These are phyloP conservation scores for Tipula lateralis DNA, from an alignment of 2,888 invertebrate species.

Conservation along the genomic window DNA sequence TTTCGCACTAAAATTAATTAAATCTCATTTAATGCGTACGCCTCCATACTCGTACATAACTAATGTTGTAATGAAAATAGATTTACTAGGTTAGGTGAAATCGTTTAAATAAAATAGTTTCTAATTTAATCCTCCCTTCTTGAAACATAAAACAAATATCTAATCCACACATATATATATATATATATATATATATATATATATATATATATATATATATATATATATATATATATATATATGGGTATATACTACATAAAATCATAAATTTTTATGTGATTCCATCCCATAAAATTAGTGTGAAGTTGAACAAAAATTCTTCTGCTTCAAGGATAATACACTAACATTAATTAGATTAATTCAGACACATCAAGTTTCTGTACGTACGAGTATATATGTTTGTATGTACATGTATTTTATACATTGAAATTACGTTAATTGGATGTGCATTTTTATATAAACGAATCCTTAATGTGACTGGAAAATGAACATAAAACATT, in stretches of 20 bases:
- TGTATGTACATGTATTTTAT: not conserved
- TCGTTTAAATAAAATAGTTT: not conserved
- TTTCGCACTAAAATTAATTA: not conserved
- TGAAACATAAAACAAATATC: not conserved
- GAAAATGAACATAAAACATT: conserved; percentile 19
- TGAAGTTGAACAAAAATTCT: not conserved
- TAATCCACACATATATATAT: not conserved
- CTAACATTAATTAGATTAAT: conserved; percentile 19
- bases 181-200: no score
- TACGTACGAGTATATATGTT: not conserved
- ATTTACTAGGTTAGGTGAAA: not conserved
- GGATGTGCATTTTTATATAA: conserved; percentile 24
- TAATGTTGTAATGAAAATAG: not conserved
- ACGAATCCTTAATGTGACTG: conserved; percentile 2
- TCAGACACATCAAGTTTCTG: not conserved
- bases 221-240: no score
- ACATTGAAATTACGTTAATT: conserved; percentile 19
- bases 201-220: no score
- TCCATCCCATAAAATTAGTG: conserved; percentile 19
- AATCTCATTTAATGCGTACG: not conserved
- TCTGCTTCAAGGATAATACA: conserved; percentile 19
- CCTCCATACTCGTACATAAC: not conserved
- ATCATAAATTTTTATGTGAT: conserved; percentile 24
- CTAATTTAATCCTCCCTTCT: not conserved
- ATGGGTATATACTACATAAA: no score